Evolutionary conservation across 2,888 invertebrate genomes (phyloP).

Genomic region (Caenorhabditis sp.): DNA sequence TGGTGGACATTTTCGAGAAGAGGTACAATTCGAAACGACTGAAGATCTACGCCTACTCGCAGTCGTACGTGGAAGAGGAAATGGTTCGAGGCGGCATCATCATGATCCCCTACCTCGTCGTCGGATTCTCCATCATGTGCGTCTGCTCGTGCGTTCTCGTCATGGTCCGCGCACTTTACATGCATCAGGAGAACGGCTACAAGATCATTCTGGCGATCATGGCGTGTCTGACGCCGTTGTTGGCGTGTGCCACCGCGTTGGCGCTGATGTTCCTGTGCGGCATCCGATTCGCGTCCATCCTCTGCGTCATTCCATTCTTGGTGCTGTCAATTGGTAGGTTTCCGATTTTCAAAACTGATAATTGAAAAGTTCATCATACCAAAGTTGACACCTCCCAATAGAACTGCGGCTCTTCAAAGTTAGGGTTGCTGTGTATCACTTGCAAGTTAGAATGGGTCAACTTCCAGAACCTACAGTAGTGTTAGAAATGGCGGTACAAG

Average conservation of each 20-base stretch:
- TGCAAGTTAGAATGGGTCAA: too few species aligned
- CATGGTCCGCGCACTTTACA: slow-evolving; percentile 72
- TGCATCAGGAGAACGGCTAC: slow-evolving; percentile 75
- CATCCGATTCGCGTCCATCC: slow-evolving; percentile 74
- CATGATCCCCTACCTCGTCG: slow-evolving; percentile 65
- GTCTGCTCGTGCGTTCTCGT: slow-evolving; percentile 71
- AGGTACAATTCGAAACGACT: slow-evolving; percentile 68
- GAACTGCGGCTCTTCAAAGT: too few species aligned
- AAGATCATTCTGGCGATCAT: slow-evolving; percentile 75
- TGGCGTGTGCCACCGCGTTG: slow-evolving; percentile 74
- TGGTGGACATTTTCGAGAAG: slow-evolving; percentile 72
- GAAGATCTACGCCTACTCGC: slow-evolving; percentile 69
- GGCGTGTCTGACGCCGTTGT: slow-evolving; percentile 74
- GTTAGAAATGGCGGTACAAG: too few species aligned
- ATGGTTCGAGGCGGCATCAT: slow-evolving; percentile 73
- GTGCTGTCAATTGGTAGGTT: slow-evolving; percentile 71
- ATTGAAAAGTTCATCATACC: too few species aligned
- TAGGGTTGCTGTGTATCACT: too few species aligned
- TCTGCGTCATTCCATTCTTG: slow-evolving; percentile 77
- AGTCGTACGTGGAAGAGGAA: slow-evolving; percentile 76
- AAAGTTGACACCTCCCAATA: too few species aligned
- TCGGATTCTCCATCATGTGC: slow-evolving; percentile 76
- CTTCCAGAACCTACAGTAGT: too few species aligned
- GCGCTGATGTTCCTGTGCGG: slow-evolving; percentile 75
- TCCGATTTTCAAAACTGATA: too few species aligned